phyloP scores from a whole-genome alignment of 1,140 invertebrate species.

The Drosophila pseudoobscura region DNA sequence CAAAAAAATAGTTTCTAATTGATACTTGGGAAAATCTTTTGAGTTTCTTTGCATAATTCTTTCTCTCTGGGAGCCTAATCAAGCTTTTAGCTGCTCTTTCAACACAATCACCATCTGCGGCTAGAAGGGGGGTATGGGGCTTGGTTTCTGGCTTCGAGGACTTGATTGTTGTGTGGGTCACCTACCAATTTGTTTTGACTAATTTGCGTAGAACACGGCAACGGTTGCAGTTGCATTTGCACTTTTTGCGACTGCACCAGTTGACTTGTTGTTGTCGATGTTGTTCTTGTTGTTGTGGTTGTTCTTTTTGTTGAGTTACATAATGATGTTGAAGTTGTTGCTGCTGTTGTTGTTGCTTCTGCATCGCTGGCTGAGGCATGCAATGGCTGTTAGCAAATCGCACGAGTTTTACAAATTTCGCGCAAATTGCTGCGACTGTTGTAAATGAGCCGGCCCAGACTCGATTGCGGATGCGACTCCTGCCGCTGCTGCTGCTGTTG shows the following conservation, averaged over 20 bases:
- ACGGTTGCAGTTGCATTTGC: slow-evolving; percentile 54
- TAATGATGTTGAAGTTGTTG: slow-evolving; percentile 36
- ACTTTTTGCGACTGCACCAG: slow-evolving; percentile 59
- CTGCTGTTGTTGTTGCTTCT: slow-evolving; percentile 53
- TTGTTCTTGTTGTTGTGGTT: slow-evolving; percentile 20
- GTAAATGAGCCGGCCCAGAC: slow-evolving; percentile 37
- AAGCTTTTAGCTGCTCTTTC: too few species aligned
- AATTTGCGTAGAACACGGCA: slow-evolving; percentile 59
- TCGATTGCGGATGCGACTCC: slow-evolving; percentile 10
- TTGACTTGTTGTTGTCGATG: slow-evolving; percentile 34
- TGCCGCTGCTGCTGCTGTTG: slow-evolving; percentile 21
- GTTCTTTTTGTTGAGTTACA: slow-evolving; percentile 8
- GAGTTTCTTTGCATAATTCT: too few species aligned
- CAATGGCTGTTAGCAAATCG: slow-evolving; percentile 76
- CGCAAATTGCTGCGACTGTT: slow-evolving; percentile 59
- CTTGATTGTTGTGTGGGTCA: slow-evolving; percentile 36
- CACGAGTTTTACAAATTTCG: slow-evolving; percentile 56
- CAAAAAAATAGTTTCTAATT: too few species aligned
- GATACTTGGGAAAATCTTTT: too few species aligned
- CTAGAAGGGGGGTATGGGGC: background rate
- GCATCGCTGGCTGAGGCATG: slow-evolving; percentile 52
- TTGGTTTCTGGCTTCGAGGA: background rate
- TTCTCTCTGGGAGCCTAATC: too few species aligned
- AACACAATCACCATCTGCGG: background rate
- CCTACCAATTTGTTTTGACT: slow-evolving; percentile 74